Conservation (phyloP, 2,888 invertebrate genomes). For the Melinaea marsaeus region DNA sequence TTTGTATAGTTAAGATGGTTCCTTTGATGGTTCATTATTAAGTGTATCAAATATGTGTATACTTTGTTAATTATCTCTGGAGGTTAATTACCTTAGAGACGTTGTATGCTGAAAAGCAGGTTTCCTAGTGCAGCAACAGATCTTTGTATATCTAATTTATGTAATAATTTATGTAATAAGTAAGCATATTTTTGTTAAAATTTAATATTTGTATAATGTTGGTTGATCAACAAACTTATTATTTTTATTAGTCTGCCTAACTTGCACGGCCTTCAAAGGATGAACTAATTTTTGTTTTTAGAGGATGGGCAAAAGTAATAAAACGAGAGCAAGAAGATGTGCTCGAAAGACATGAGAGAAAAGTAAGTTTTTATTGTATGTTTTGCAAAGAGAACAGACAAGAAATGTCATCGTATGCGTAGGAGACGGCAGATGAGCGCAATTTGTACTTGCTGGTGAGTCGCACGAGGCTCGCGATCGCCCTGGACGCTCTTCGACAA, state of each 20-base stretch:
- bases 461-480: constrained; percentile 55
- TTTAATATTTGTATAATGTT: too few relatives aligned
- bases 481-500: constrained; percentile 58
- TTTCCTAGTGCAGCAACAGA: too few relatives aligned
- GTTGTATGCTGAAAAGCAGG: too few relatives aligned
- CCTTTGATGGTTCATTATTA: too few relatives aligned
- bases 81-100: too few relatives aligned
- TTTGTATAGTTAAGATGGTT: too few relatives aligned
- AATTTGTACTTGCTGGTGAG: constrained; percentile 58
- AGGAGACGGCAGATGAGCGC: constrained; percentile 41
- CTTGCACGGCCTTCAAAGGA: neutral
- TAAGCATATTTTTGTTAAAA: too few relatives aligned
- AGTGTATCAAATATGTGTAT: too few relatives aligned
- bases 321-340: constrained; percentile 54
- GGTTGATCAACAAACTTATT: neutral
- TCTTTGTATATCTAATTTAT: too few relatives aligned
- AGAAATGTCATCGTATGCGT: constrained; percentile 2
- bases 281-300: constrained; percentile 33
- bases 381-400: neutral
- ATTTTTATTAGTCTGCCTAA: neutral
- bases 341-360: constrained; percentile 41
- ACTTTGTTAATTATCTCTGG: too few relatives aligned
- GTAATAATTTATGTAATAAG: too few relatives aligned
- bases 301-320: constrained; percentile 62
- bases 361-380: constrained; percentile 38